Evolutionary conservation across 2,113 vertebrate genomes (phyloP).

Genomic region (Rostratula benghalensis): DNA sequence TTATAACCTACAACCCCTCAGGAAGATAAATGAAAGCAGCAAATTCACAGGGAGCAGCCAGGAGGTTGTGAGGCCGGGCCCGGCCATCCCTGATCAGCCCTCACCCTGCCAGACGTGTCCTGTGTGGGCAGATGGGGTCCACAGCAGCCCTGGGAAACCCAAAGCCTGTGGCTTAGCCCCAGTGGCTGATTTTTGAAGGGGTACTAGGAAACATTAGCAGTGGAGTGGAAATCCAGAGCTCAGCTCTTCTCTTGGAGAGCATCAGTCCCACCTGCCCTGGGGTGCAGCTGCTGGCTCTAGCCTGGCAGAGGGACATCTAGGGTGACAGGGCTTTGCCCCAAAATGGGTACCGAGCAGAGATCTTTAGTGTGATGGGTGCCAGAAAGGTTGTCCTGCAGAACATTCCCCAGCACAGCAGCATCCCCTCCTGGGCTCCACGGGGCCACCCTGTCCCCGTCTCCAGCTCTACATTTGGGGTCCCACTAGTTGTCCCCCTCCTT

Average conservation of each 20-base stretch:
- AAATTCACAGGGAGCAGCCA: background rate
- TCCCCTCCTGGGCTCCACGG: background rate
- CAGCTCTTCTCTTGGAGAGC: background rate
- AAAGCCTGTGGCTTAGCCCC: background rate
- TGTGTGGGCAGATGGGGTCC: background rate
- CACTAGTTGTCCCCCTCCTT: background rate
- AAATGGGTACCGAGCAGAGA: background rate
- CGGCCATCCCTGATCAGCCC: background rate
- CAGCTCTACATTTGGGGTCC: background rate
- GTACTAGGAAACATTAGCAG: background rate
- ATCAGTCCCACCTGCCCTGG: background rate
- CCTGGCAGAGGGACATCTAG: background rate
- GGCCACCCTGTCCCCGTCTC: background rate
- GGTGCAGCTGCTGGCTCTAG: background rate
- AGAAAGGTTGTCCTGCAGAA: background rate
- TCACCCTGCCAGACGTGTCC: background rate
- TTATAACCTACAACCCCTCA: constrained; percentile 88
- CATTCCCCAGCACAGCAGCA: background rate
- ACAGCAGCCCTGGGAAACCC: background rate
- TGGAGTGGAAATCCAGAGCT: background rate
- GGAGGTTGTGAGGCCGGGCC: background rate
- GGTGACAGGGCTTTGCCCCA: background rate
- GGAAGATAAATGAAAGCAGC: constrained; percentile 21
- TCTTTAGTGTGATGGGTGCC: background rate
- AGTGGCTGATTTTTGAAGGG: background rate